Base-by-base conservation (phyloP, 2,797 vertebrate species). In the Thamnophis elegans region DNA sequence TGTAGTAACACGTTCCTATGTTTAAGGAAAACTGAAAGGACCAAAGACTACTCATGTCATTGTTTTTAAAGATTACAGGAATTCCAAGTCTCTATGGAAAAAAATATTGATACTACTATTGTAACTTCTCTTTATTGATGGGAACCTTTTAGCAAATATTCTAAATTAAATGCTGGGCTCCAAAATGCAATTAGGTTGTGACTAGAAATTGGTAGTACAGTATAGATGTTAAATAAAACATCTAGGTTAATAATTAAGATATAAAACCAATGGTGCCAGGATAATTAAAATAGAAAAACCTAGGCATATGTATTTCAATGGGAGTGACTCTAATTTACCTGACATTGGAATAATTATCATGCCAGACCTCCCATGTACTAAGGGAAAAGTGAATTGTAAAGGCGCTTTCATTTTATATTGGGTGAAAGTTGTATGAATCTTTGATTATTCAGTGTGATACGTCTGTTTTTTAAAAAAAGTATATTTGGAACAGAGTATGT, bases 211-310 rank as follows among this genome's bases (percentile, higher is more conserved):
- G 89, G 90, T 91, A 93, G 92, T 95, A 95, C 90, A 91, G 89
- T 59, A 88, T 90, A 89, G 94, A 0, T 0, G 88, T 89, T 89
- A 16, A 91, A 93, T 95, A 95, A 95, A 92, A 94, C 32, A 93
- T 25, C 73, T n/a, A 0, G 62, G 87, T 42, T 94, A 95, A 42
- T 94, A 92, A 68, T 87, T 13, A 0, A 36, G 32, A 90, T 82
- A 94, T 93, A 94, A 91, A 85, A 65, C 89, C 96, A 95, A 93
- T 90, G 28, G 92, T 73, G 95, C 96, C 96, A 93, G 89, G 1
- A 32, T 11, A 96, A 96, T 95, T 94, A 95, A 93, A 91, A 22
- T 91, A 28, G 85, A 90, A 59, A 91, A 90, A 68, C 14, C 78
- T 68, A 32, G 91, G 47, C 5, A 0, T 92, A 91, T 94, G 95